Percentiles rank a stretch among this genome's conserved stretches.
Evolutionary conservation across 2,113 vertebrate genomes (phyloP).

Genomic region (Oreocharis arfaki): DNA sequence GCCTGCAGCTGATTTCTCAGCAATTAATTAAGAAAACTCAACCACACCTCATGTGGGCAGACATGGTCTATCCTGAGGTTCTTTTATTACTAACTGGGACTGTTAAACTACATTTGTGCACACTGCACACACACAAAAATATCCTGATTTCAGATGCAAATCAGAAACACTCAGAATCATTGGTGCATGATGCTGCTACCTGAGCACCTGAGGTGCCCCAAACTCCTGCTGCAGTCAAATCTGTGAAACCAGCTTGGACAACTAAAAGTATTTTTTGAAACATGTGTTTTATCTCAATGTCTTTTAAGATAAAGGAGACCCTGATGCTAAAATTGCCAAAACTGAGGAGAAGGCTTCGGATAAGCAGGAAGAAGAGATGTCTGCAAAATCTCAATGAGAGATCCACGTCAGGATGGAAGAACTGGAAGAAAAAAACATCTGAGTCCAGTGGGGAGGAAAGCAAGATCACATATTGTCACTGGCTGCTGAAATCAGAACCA

Average conservation of each 20-base stretch:
- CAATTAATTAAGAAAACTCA: not conserved
- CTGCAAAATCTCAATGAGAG: not conserved
- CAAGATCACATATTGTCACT: constrained; percentile 64
- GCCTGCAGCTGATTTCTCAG: not conserved
- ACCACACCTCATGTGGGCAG: not conserved
- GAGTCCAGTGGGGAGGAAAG: not conserved
- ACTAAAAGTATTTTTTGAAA: not conserved
- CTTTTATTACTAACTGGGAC: not conserved
- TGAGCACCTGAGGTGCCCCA: not conserved
- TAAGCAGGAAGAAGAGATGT: constrained; percentile 29
- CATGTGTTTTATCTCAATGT: not conserved
- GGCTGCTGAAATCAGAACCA: constrained; percentile 97
- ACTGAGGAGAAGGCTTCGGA: not conserved
- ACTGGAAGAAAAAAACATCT: not conserved
- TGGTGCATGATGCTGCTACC: not conserved
- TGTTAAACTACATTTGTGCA: not conserved
- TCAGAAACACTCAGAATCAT: not conserved
- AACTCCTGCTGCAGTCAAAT: not conserved
- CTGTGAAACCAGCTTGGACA: not conserved
- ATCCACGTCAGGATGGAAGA: constrained; percentile 39
- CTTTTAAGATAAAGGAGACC: constrained; percentile 55
- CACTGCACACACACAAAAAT: not conserved
- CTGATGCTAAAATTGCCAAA: constrained; percentile 57
- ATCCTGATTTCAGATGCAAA: not conserved
- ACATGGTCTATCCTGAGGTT: not conserved